Conservation (phyloP, 2,113 vertebrate species). For the Malurus elegans region DNA sequence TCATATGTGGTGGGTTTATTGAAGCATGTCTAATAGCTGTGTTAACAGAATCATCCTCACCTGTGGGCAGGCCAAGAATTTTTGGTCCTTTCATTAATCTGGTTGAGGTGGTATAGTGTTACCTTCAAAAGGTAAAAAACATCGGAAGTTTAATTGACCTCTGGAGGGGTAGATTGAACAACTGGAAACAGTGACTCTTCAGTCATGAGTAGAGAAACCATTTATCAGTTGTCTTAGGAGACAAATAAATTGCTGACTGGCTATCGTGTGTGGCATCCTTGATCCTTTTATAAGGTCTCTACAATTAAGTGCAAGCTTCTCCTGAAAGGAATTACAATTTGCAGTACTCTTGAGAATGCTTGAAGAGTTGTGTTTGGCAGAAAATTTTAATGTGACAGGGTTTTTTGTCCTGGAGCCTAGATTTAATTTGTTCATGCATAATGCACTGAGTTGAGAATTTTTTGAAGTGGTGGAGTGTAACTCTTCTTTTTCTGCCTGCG, state of each 20-base stretch:
- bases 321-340: neutral
- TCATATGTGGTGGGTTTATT: neutral
- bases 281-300: neutral
- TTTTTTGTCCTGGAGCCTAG: neutral
- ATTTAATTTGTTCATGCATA: neutral
- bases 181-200: neutral
- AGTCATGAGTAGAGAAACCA: neutral
- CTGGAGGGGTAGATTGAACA: neutral
- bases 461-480: neutral
- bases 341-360: neutral
- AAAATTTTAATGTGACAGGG: neutral
- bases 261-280: neutral
- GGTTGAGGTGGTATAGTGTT: neutral
- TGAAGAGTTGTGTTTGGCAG: neutral
- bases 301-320: neutral
- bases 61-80: neutral
- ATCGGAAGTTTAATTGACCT: neutral
- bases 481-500: neutral
- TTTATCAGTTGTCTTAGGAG: neutral
- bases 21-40: neutral
- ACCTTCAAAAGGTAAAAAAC: neutral
- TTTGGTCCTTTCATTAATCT: neutral
- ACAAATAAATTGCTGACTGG: neutral
- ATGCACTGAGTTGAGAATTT: neutral
- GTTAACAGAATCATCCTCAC: neutral